Evolutionary conservation across 1,140 invertebrate genomes (phyloP).

Genomic region (Drosophila orosa): DNA sequence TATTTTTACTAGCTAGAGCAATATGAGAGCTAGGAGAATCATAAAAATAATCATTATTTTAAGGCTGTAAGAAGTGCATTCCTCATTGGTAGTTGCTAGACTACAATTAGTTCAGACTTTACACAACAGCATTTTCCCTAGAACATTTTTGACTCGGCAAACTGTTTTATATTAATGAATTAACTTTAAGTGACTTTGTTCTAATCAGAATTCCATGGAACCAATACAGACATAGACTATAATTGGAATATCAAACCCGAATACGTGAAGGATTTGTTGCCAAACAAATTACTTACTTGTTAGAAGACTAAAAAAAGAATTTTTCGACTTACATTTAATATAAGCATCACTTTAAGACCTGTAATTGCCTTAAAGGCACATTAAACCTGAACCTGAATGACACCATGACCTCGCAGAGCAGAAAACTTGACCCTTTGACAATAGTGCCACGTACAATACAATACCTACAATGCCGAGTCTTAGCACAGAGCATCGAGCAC

Average conservation of each 20-base stretch:
- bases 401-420: not conserved
- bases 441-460: too few relatives aligned
- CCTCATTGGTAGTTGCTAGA: not conserved
- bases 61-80: not conserved
- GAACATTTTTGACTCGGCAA: not conserved
- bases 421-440: not conserved
- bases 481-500: slow-evolving; percentile 30
- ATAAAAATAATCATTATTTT: too few relatives aligned
- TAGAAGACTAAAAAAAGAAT: too few relatives aligned
- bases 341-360: not conserved
- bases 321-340: too few relatives aligned
- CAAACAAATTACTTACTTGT: not conserved
- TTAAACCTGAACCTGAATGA: not conserved
- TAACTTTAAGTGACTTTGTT: not conserved
- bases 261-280: not conserved
- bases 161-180: not conserved
- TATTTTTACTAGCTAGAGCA: not conserved
- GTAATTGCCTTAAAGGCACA: not conserved
- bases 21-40: slow-evolving; percentile 3
- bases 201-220: not conserved
- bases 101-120: not conserved
- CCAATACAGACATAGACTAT: not conserved
- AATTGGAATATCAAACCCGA: not conserved
- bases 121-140: not conserved
- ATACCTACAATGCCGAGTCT: not conserved